Conservation (phyloP, 1,140 invertebrate species). For the Eumeta japonica region DNA sequence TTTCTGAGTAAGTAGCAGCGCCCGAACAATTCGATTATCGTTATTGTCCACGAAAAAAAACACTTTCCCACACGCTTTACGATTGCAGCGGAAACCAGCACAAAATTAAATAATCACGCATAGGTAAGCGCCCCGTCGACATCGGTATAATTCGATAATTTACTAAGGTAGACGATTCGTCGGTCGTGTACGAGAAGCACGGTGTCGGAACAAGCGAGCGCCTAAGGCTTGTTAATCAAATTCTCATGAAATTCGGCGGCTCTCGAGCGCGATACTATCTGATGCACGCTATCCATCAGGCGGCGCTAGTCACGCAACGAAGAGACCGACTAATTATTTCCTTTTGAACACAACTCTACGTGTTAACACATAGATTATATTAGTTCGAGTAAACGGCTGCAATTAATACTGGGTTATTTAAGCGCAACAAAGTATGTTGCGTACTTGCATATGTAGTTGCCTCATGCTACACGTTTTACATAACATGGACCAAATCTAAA, state of each 20-base stretch:
- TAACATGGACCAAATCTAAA: neutral
- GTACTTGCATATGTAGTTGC: neutral
- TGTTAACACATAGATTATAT: neutral
- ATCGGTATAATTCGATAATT: slow-evolving; percentile 42
- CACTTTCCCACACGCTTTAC: slow-evolving; percentile 26
- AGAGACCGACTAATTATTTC: slow-evolving; percentile 29
- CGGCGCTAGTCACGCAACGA: slow-evolving; percentile 29
- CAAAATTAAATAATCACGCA: slow-evolving; percentile 49
- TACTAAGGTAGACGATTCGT: slow-evolving; percentile 16
- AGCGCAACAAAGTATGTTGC: neutral
- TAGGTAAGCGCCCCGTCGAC: slow-evolving; percentile 23
- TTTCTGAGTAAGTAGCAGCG: too few relatives aligned
- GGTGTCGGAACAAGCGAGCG: slow-evolving; percentile 17
- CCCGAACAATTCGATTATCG: slow-evolving; percentile 17
- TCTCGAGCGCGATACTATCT: slow-evolving; percentile 28
- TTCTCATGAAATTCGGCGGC: slow-evolving; percentile 41
- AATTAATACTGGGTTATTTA: too few relatives aligned
- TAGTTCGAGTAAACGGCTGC: too few relatives aligned
- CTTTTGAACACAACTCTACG: slow-evolving; percentile 1
- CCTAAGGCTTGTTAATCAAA: slow-evolving; percentile 33
- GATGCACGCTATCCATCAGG: slow-evolving; percentile 39
- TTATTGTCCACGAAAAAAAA: slow-evolving; percentile 13
- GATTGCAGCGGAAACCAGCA: too few relatives aligned
- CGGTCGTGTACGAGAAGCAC: too few relatives aligned
- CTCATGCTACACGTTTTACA: neutral